Percentiles rank a stretch among this genome's conserved stretches.
Conservation (phyloP, 2,797 vertebrate species). For the Poeciliopsis infans region DNA sequence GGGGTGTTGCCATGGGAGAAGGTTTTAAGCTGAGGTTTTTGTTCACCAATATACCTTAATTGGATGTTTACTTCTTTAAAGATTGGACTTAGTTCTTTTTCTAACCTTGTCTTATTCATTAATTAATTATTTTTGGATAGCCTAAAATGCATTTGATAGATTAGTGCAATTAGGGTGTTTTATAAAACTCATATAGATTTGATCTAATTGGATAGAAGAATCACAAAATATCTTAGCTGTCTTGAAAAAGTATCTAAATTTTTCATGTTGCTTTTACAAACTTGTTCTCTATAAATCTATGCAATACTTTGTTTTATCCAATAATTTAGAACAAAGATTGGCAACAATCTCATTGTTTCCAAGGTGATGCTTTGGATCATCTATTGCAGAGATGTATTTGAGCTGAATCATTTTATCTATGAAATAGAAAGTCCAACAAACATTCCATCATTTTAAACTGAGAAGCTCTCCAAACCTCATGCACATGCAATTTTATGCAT, state of each 20-base stretch:
- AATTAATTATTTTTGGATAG: not conserved
- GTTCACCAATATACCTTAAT: slow-evolving; percentile 48
- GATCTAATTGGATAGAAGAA: not conserved
- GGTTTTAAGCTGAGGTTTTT: slow-evolving; percentile 39
- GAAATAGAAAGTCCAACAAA: slow-evolving; percentile 43
- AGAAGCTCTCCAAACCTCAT: slow-evolving; percentile 55
- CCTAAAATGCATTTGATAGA: too few species aligned
- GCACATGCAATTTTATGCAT: slow-evolving; percentile 65
- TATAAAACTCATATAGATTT: not conserved
- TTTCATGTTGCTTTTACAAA: not conserved
- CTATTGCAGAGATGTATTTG: slow-evolving; percentile 5
- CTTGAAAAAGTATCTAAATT: not conserved
- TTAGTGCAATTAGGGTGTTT: not conserved
- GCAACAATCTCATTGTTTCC: not conserved
- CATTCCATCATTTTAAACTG: slow-evolving; percentile 62
- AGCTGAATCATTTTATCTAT: slow-evolving; percentile 37
- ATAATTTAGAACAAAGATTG: not conserved
- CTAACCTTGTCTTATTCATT: slow-evolving; percentile 7
- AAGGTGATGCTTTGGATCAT: not conserved
- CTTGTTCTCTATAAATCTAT: not conserved
- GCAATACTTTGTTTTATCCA: not conserved
- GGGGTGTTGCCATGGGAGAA: slow-evolving; percentile 59
- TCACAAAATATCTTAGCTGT: not conserved
- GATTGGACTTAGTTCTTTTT: slow-evolving; percentile 25
- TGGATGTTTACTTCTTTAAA: slow-evolving; percentile 52